A percentile compares a stretch with the other conserved stretches of the same genome.
Conservation (phyloP, 2,113 vertebrate species). For the Rostratula benghalensis region DNA sequence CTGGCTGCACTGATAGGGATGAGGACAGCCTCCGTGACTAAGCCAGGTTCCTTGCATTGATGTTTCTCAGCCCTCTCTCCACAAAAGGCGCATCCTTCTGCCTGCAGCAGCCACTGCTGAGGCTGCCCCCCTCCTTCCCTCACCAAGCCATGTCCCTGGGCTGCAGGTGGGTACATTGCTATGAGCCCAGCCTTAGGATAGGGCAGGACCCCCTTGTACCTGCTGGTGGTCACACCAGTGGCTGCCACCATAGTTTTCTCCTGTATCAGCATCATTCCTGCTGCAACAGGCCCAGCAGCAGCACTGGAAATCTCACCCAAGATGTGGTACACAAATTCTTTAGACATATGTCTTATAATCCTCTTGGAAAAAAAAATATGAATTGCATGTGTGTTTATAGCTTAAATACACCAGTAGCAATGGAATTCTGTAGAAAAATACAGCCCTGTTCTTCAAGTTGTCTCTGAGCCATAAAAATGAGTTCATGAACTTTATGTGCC, state of each 20-base stretch:
- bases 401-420: not conserved
- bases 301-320: not conserved
- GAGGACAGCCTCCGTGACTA: not conserved
- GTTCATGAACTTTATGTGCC: not conserved
- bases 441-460: not conserved
- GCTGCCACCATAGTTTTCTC: not conserved
- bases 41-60: not conserved
- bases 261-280: not conserved
- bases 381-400: not conserved
- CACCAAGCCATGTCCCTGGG: not conserved
- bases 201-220: not conserved
- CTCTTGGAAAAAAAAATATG: not conserved
- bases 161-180: not conserved
- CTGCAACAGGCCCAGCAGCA: not conserved
- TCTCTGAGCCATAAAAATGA: not conserved
- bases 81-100: not conserved
- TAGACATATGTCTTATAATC: not conserved
- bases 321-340: not conserved
- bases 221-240: not conserved
- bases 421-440: not conserved
- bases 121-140: too few species aligned
- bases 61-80: not conserved
- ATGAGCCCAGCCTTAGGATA: not conserved
- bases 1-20: rapidly evolving
- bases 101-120: not conserved